phyloP scores from a whole-genome alignment of 2,113 vertebrate species.

The Odontophorus gujanensis region DNA sequence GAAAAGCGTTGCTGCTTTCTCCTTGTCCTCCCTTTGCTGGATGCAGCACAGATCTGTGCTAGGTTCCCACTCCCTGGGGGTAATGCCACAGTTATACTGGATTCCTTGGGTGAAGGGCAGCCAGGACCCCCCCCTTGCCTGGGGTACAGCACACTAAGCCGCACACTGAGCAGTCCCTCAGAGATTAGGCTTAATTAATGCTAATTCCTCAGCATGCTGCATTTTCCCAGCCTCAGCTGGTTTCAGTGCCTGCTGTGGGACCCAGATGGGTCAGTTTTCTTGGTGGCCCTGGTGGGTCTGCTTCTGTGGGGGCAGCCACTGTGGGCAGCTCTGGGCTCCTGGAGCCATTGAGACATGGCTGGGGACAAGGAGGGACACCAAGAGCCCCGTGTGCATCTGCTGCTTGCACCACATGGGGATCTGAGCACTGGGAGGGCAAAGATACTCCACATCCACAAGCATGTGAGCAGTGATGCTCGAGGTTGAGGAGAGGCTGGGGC shows the following conservation, averaged over 20 bases:
- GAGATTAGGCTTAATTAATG: conserved; percentile 48
- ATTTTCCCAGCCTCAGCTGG: neutral
- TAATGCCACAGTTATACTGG: neutral
- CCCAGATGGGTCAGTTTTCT: neutral
- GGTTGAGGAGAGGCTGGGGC: neutral
- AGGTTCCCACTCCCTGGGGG: neutral
- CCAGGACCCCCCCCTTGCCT: neutral
- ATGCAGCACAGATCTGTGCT: neutral
- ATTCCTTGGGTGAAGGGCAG: neutral
- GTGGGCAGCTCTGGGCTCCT: neutral
- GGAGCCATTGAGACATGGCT: neutral
- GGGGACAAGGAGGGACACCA: neutral
- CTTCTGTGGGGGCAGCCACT: neutral
- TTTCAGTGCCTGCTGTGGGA: neutral
- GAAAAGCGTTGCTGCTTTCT: neutral
- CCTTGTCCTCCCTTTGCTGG: neutral
- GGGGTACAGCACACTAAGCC: neutral
- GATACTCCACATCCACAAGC: neutral
- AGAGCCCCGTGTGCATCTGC: neutral
- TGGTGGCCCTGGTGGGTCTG: neutral
- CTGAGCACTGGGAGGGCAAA: neutral
- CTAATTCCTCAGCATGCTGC: conserved; percentile 16
- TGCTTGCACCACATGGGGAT: neutral
- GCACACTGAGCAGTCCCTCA: rapidly evolving
- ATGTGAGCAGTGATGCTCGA: rapidly evolving